These are phyloP conservation scores for Thymelicus acteon DNA, from an alignment of 2,888 invertebrate species.

Conservation along the genomic window DNA sequence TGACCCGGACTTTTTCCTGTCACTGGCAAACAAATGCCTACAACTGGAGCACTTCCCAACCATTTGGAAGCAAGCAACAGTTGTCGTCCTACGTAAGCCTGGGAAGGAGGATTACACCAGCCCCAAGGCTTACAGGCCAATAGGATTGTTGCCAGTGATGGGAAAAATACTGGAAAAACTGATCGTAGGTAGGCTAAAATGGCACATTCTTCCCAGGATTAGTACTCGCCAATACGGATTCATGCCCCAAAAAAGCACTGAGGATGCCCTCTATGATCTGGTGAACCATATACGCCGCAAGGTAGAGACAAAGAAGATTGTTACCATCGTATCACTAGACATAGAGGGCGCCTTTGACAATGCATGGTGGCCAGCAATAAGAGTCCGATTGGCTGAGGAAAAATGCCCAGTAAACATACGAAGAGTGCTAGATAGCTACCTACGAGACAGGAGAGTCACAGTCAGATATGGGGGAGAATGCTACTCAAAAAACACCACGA, in stretches of 20 bases:
- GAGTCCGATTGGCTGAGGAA: neutral
- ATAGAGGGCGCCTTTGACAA: slow-evolving; percentile 25
- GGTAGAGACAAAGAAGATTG: neutral
- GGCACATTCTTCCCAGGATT: slow-evolving; percentile 12
- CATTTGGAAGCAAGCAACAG: neutral
- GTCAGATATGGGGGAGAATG: too few species aligned
- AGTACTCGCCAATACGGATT: too few species aligned
- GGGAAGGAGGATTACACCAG: neutral
- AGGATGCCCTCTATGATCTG: slow-evolving; percentile 17
- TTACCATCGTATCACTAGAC: neutral
- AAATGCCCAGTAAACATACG: neutral
- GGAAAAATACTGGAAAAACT: slow-evolving; percentile 29
- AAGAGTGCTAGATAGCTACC: neutral
- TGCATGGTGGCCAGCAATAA: slow-evolving; percentile 21
- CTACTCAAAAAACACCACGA: too few species aligned
- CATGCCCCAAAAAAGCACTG: slow-evolving; percentile 6
- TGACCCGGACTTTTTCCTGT: neutral
- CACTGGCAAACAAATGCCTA: slow-evolving; percentile 1
- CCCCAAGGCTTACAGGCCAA: neutral
- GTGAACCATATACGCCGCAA: neutral
- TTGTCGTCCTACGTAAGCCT: neutral
- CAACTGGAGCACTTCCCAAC: neutral
- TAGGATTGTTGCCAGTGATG: slow-evolving; percentile 4
- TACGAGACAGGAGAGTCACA: too few species aligned
- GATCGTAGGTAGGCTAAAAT: slow-evolving; percentile 16